Evolutionary conservation across 2,113 vertebrate genomes (phyloP).

Genomic region (Camarhynchus parvulus): DNA sequence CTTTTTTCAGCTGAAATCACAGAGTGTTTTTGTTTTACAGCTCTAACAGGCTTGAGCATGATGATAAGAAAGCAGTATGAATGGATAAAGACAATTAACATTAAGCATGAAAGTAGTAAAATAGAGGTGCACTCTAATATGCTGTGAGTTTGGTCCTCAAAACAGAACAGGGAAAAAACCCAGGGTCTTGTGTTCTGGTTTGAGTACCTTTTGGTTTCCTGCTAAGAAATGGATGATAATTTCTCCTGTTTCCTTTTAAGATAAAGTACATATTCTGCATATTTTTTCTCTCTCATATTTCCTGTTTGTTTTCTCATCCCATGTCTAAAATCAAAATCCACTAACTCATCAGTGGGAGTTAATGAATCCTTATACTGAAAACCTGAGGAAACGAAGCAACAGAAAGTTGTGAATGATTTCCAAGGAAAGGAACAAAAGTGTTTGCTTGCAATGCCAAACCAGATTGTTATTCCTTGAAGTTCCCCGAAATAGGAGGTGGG

Average conservation of each 20-base stretch:
- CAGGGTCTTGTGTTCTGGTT: background rate
- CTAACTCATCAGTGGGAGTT: background rate
- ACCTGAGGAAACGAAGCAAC: background rate
- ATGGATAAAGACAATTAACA: background rate
- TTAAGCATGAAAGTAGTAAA: background rate
- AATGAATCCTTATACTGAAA: constrained; percentile 17
- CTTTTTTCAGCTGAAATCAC: background rate
- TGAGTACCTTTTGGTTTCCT: background rate
- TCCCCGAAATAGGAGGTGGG: background rate
- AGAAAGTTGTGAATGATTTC: background rate
- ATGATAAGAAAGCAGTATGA: background rate
- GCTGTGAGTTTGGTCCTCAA: background rate
- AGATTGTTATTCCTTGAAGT: background rate
- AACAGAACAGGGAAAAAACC: background rate
- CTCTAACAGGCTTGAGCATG: background rate
- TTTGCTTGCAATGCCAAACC: background rate
- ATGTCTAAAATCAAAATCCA: background rate
- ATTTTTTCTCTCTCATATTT: background rate
- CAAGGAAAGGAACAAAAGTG: background rate
- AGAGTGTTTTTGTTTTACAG: background rate
- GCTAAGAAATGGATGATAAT: background rate
- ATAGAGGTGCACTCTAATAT: background rate
- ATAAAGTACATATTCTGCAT: background rate
- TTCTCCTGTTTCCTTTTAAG: background rate
- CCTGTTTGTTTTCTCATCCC: background rate